Base-by-base conservation (phyloP, 2,113 vertebrate genomes). In the Otocyon megalotis region DNA sequence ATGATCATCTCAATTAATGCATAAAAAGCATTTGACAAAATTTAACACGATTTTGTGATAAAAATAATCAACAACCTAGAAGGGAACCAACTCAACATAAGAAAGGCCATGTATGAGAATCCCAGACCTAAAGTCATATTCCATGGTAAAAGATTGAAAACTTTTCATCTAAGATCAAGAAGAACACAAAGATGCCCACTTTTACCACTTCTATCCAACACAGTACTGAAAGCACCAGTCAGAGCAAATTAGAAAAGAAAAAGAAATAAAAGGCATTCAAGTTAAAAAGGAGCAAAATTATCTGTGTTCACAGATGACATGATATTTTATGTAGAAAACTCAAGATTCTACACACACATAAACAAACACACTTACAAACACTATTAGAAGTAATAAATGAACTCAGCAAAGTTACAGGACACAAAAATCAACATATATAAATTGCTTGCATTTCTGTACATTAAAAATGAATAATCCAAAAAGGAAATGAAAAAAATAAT, bases 11-110 rank as follows among this genome's bases (percentile, higher is more conserved):
- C 32, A 58, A 43, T 32, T 92, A 35, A 94, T 71, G 53, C 9
- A 89, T 37, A 69, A 48, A 89, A 94, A 88, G 12, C 48, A 54
- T 80, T 60, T 81, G 56, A 79, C 67, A 81, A 92, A 90, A 71
- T 56, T 54, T 88, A 91, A 72, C 20, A 79, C 24, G 35, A 13
- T 69, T 74, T 74, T 35, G 53, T 56, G 15, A 63, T 62, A 58
- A 86, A 95, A 94, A 48, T 22, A 81, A 15, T 71, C 63, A 69
- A 72, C 10, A 76, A 63, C 91, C 54, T 24, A 72, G 28, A 63
- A 69, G 6, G 30, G 69, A 90, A 74, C n/a, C 58, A 58, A 3
- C 0, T 43, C 5, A 82, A 82, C 8, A 28, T 2, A 35, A 87
- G 19, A 87, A 90, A 37, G 17, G 14, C 8, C 24, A 83, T 37